phyloP scores from a whole-genome alignment of 2,888 invertebrate species.

The Hydriomena furcata region DNA sequence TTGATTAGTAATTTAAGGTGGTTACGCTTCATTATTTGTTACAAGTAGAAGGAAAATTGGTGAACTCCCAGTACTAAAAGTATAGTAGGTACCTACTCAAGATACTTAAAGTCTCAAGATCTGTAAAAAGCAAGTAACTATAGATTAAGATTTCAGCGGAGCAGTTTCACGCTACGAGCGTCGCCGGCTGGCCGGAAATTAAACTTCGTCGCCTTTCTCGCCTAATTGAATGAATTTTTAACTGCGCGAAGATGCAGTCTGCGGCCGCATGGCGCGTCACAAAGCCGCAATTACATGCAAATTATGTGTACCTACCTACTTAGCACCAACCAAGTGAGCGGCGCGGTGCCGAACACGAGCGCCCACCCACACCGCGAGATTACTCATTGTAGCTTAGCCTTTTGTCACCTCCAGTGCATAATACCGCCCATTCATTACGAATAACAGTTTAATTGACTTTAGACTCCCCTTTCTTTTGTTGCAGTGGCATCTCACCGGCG shows the following conservation, averaged over 20 bases:
- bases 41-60: background rate
- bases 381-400: slow-evolving; percentile 62
- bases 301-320: slow-evolving; percentile 77
- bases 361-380: slow-evolving; percentile 45
- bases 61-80: background rate
- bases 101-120: slow-evolving; percentile 20
- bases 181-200: slow-evolving; percentile 66
- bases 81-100: background rate
- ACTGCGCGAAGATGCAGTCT: slow-evolving; percentile 76
- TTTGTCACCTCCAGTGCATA: slow-evolving; percentile 54
- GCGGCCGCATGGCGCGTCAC: slow-evolving; percentile 57
- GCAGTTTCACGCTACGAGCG: slow-evolving; percentile 62
- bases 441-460: slow-evolving; percentile 58
- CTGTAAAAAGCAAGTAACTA: slow-evolving; percentile 52
- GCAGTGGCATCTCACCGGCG: slow-evolving; percentile 94
- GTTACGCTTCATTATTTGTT: too few relatives aligned
- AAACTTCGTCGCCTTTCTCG: slow-evolving; percentile 70
- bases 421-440: slow-evolving; percentile 58
- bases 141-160: slow-evolving; percentile 67
- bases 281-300: slow-evolving; percentile 80
- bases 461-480: slow-evolving; percentile 46
- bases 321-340: slow-evolving; percentile 54
- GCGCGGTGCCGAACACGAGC: slow-evolving; percentile 42
- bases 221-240: slow-evolving; percentile 81
- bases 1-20: too few relatives aligned